Percentiles rank a stretch among this genome's conserved stretches.
Evolutionary conservation across 2,797 vertebrate species (phyloP).

Genomic region (Enteromius afrohamiltoni): DNA sequence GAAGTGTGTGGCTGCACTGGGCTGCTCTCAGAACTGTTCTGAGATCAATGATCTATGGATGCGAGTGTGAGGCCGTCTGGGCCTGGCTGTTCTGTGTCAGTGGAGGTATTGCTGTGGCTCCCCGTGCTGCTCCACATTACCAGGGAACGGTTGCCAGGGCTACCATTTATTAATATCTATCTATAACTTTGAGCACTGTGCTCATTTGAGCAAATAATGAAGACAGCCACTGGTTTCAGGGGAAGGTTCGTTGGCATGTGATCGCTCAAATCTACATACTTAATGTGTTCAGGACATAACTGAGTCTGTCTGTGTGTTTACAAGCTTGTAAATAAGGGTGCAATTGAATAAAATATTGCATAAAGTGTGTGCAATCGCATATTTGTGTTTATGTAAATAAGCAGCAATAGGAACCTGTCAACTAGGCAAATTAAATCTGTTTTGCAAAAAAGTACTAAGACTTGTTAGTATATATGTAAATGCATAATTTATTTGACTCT

Average conservation of each 20-base stretch:
- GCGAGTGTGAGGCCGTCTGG: conserved; percentile 64
- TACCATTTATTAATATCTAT: conserved; percentile 83
- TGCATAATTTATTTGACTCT: background rate
- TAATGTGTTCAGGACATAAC: conserved; percentile 3
- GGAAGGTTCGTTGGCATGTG: conserved; percentile 47
- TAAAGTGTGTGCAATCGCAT: conserved; percentile 3
- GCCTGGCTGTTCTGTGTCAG: conserved; percentile 54
- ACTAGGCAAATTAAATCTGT: background rate
- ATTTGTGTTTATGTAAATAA: conserved; percentile 11
- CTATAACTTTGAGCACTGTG: conserved; percentile 76
- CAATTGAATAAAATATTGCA: background rate
- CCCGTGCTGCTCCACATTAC: conserved; percentile 72
- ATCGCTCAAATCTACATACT: conserved; percentile 27
- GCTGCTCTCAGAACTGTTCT: conserved; percentile 7
- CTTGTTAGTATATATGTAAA: background rate
- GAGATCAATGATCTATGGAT: conserved; percentile 51
- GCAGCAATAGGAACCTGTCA: background rate
- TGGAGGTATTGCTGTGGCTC: conserved; percentile 56
- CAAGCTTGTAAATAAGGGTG: conserved; percentile 6
- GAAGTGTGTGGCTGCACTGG: background rate
- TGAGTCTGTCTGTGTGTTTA: conserved; percentile 18
- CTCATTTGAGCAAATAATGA: conserved; percentile 65
- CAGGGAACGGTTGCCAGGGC: conserved; percentile 78
- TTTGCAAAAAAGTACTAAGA: background rate
- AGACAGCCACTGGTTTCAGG: conserved; percentile 50